phyloP scores from a whole-genome alignment of 2,113 vertebrate species.

The Ariopsis seemanni region DNA sequence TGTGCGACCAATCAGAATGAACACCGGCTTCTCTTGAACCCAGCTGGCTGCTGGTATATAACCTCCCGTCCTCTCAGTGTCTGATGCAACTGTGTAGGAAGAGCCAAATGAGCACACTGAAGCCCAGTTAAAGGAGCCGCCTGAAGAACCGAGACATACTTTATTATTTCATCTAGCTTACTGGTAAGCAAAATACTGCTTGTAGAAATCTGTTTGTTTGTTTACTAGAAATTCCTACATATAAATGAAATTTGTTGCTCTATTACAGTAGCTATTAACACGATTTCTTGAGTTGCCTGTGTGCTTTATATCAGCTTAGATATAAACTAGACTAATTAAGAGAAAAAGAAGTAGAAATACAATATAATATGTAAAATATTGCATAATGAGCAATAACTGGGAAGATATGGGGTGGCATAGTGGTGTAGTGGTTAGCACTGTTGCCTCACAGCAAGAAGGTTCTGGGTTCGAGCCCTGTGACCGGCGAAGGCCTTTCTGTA shows the following conservation, averaged over 20 bases:
- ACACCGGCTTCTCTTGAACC: constrained; percentile 61
- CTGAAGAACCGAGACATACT: neutral
- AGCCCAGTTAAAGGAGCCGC: neutral
- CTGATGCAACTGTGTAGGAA: constrained; percentile 72
- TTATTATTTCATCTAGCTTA: neutral
- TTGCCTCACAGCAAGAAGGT: too few species aligned
- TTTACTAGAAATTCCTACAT: neutral
- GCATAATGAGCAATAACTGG: too few species aligned
- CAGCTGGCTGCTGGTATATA: constrained; percentile 65
- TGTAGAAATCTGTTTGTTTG: neutral
- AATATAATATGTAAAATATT: too few species aligned
- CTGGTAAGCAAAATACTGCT: constrained; percentile 31
- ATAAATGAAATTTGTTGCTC: neutral
- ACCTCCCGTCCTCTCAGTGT: constrained; percentile 23
- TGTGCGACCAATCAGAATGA: constrained; percentile 66
- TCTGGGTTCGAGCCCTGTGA: too few species aligned
- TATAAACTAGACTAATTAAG: too few species aligned
- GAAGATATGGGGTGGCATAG: too few species aligned
- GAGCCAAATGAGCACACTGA: neutral
- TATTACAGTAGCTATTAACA: too few species aligned
- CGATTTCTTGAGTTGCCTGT: neutral
- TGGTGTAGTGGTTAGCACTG: too few species aligned
- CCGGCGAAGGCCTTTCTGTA: too few species aligned
- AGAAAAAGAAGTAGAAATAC: too few species aligned
- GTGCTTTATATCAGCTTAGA: neutral